phyloP scores from a whole-genome alignment of 1,140 invertebrate genomes.

The Vanessa atalanta region DNA sequence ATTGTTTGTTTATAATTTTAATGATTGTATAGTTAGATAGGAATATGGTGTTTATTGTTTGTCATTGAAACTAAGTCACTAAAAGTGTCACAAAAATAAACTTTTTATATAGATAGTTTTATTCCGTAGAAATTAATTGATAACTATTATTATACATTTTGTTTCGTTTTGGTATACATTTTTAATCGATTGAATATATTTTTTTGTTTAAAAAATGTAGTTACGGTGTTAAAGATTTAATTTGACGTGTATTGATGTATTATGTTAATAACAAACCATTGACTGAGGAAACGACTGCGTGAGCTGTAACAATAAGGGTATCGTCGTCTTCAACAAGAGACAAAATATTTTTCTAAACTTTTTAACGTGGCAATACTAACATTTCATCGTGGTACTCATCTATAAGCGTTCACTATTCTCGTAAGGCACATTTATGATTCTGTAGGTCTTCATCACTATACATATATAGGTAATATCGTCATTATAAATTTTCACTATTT shows the following conservation, averaged over 20 bases:
- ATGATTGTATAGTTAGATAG: conserved; percentile 38
- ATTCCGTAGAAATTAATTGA: conserved; percentile 28
- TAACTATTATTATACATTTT: conserved; percentile 38
- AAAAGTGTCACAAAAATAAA: conserved; percentile 69
- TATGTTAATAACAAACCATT: conserved; percentile 49
- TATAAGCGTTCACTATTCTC: conserved; percentile 64
- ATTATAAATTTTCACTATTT: conserved; percentile 33
- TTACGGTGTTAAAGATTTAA: conserved; percentile 13
- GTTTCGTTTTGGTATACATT: conserved; percentile 17
- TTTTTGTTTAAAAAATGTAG: conserved; percentile 17
- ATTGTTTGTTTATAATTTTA: conserved; percentile 37
- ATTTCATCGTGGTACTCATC: conserved; percentile 59
- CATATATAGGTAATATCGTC: conserved; percentile 26
- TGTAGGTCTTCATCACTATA: conserved; percentile 43
- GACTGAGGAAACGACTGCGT: conserved; percentile 75
- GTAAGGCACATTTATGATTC: conserved; percentile 55
- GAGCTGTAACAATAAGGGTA: conserved; percentile 70
- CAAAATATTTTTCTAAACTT: conserved; percentile 79
- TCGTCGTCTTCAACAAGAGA: conserved; percentile 64
- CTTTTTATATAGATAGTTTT: conserved; percentile 41
- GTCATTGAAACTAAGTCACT: conserved; percentile 67
- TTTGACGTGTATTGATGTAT: conserved; percentile 27
- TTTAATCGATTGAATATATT: conserved; percentile 22
- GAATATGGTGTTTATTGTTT: conserved; percentile 40
- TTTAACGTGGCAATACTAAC: conserved; percentile 64